phyloP scores from a whole-genome alignment of 2,888 invertebrate genomes.

The Drosophila imparisetae region DNA sequence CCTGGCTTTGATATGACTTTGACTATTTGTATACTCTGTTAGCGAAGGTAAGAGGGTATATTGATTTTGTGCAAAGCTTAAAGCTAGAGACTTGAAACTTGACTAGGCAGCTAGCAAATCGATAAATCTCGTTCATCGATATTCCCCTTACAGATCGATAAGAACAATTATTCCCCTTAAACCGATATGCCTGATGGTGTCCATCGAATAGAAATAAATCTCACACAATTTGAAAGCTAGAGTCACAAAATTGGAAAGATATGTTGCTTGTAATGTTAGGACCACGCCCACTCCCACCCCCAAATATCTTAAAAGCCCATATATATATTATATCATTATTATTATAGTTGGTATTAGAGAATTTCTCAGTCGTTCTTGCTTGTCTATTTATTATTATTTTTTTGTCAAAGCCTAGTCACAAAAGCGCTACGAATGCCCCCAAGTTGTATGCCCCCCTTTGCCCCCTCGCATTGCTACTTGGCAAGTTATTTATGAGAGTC shows the following conservation, averaged over 20 bases:
- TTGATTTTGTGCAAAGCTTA: background rate
- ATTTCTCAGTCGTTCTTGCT: background rate
- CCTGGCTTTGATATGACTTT: constrained; percentile 30
- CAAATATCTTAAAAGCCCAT: background rate
- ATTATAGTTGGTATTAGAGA: background rate
- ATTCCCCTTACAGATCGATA: background rate
- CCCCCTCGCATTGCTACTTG: background rate
- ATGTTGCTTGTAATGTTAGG: background rate
- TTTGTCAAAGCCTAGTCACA: constrained; percentile 29
- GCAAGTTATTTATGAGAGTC: constrained; percentile 56
- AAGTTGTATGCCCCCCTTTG: background rate
- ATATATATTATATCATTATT: background rate
- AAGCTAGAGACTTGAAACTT: no score
- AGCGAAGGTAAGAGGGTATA: background rate
- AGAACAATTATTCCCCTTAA: background rate
- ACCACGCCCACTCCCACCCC: background rate
- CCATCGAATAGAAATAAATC: background rate
- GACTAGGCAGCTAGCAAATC: no score
- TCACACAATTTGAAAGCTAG: background rate
- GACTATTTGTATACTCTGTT: background rate
- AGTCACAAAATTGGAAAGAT: background rate
- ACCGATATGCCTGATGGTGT: background rate
- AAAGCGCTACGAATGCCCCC: constrained; percentile 19
- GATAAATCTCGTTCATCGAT: no score
- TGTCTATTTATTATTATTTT: background rate